Base-by-base conservation (phyloP, 2,888 invertebrate genomes). In the Punctoribates punctum region DNA sequence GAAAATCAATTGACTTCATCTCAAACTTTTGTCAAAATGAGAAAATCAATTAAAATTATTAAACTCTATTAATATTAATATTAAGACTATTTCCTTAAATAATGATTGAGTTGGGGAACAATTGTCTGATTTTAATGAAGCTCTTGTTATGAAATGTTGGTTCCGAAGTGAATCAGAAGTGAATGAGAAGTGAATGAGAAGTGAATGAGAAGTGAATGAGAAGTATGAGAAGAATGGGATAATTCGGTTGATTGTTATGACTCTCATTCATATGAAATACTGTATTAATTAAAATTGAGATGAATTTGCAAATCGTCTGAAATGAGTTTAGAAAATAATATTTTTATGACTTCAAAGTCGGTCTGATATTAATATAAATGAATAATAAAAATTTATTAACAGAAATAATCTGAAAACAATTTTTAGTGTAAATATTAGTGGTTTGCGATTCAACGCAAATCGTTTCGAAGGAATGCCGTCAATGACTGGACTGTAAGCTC, bases 401-500 rank as follows among this genome's bases (percentile, higher is more conserved):
- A 42, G 42, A 42, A 9, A 42, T 42, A 9, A 42, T 42, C 42
- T 42, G 42, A 42, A 42, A 42, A 13, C 4, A 5, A 42, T 9
- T 42, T 42, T 42, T 42, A 13, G 42, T 57, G 13, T 51, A 20
- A 25, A 57, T 23, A 57, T 11, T 57, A 57, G 13, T 25, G 57
- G 23, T 57, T 20, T 6, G n/a, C 15, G 20, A 20, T 6, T 54
- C 4, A 1, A 54, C 54, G 48, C 48, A 48, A 48, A n/a, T 54
- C 20, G 6, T 54, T 25, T 11, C 11, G 20, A 57, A 57, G 23
- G 13, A 25, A 11, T 23, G 20, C 23, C 23, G 13, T 23, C 57
- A 20, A 57, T 23, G 20, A 57, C 57, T 57, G 57, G 20, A 57
- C 57, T 23, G 57, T 57, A 57, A 57, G 57, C 57, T 57, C 57